phyloP scores from a whole-genome alignment of 1,140 invertebrate species.

The Fragariocoptes setiger region DNA sequence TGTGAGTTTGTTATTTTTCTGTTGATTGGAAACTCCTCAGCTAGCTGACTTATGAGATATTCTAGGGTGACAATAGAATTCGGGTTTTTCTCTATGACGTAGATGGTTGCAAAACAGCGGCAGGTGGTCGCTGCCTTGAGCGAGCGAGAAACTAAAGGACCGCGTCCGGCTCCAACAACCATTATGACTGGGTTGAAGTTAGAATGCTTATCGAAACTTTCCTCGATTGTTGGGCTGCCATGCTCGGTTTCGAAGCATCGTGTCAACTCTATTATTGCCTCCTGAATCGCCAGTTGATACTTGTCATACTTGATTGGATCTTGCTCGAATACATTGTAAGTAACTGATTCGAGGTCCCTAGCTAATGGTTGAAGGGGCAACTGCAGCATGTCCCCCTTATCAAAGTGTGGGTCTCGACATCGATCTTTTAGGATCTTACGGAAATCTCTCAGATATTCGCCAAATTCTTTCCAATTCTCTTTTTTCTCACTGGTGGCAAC shows the following conservation, averaged over 20 bases:
- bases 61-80: conserved; percentile 58
- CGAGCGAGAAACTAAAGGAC: conserved; percentile 54
- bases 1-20: neutral
- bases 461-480: too few relatives aligned
- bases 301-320: conserved; percentile 82
- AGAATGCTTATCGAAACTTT: too few relatives aligned
- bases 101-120: conserved; percentile 32
- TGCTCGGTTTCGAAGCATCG: too few relatives aligned
- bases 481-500: too few relatives aligned
- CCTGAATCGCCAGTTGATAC: conserved; percentile 36
- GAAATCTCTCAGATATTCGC: too few relatives aligned
- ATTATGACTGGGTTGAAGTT: conserved; percentile 29
- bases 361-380: conserved; percentile 71
- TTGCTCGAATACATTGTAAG: conserved; percentile 94
- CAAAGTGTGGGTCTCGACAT: too few relatives aligned
- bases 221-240: too few relatives aligned
- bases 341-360: conserved; percentile 76
- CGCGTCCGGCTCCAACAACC: conserved; percentile 77
- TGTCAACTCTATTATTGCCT: too few relatives aligned
- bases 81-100: conserved; percentile 90
- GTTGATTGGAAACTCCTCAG: too few relatives aligned
- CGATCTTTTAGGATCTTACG: too few relatives aligned
- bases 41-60: too few relatives aligned
- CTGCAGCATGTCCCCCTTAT: too few relatives aligned
- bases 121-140: conserved; percentile 41